phyloP scores from a whole-genome alignment of 2,113 vertebrate species.

The Paratilapia polleni region DNA sequence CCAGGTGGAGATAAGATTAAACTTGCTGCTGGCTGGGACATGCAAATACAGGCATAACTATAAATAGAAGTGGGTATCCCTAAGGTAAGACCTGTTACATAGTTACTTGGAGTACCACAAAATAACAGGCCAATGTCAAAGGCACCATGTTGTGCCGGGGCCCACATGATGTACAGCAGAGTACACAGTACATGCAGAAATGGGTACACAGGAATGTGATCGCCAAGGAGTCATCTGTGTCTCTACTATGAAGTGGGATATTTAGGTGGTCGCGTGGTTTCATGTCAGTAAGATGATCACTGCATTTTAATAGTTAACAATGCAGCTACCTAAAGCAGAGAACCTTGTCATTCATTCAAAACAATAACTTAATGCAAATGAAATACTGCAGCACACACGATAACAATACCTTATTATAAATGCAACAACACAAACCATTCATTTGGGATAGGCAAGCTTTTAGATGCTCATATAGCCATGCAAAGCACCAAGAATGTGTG shows the following conservation, averaged over 20 bases:
- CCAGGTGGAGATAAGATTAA: slow-evolving; percentile 12
- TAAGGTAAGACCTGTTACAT: slow-evolving; percentile 45
- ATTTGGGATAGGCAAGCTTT: background rate
- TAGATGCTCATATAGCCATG: background rate
- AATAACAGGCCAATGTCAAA: slow-evolving; percentile 21
- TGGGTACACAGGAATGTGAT: background rate
- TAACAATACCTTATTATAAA: background rate
- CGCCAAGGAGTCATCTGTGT: background rate
- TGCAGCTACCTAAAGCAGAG: background rate
- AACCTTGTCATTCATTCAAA: background rate
- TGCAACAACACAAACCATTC: slow-evolving; percentile 1
- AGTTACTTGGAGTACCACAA: slow-evolving; percentile 28
- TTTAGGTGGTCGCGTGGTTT: background rate
- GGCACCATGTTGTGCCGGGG: background rate
- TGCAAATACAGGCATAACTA: slow-evolving; percentile 16
- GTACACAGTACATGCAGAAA: background rate
- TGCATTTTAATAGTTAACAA: background rate
- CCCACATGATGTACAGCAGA: background rate
- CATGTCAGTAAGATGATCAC: background rate
- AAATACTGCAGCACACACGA: background rate
- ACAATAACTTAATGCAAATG: background rate
- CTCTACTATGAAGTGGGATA: background rate
- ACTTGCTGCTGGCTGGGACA: slow-evolving; percentile 4
- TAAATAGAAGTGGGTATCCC: slow-evolving; percentile 43
- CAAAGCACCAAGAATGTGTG: slow-evolving; percentile 43